Evolutionary conservation across 2,888 invertebrate genomes (phyloP).

Genomic region (Linnaemya tessellans): DNA sequence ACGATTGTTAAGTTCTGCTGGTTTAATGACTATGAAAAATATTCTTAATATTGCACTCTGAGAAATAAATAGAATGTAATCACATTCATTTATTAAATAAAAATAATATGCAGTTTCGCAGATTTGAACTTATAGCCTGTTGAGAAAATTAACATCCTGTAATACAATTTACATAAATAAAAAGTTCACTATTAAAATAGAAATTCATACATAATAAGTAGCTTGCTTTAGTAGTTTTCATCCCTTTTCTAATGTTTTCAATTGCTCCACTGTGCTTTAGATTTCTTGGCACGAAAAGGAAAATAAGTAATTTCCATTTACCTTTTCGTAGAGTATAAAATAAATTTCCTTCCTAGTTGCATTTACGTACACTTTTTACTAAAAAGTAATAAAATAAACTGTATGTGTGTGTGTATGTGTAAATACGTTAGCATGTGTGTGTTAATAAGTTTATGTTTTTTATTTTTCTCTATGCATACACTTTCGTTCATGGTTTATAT

Average conservation of each 20-base stretch:
- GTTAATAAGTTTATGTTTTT: slow-evolving; percentile 65
- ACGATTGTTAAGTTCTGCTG: too few relatives aligned
- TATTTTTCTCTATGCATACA: slow-evolving; percentile 23
- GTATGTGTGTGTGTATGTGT: not conserved
- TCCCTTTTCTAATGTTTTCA: not conserved
- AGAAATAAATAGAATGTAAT: too few relatives aligned
- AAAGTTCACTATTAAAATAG: too few relatives aligned
- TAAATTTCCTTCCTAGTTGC: slow-evolving; percentile 65
- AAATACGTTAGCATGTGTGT: not conserved
- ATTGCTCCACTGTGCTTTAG: slow-evolving; percentile 24
- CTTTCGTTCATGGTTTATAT: slow-evolving; percentile 37
- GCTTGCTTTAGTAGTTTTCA: not conserved
- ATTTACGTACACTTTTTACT: slow-evolving; percentile 54
- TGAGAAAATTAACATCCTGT: too few relatives aligned
- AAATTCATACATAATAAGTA: too few relatives aligned
- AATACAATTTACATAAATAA: too few relatives aligned
- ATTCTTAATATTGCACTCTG: too few relatives aligned
- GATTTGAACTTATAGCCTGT: too few relatives aligned
- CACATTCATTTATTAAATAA: too few relatives aligned
- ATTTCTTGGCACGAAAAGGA: not conserved
- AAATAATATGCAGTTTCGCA: too few relatives aligned
- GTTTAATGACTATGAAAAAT: too few relatives aligned
- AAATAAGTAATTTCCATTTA: slow-evolving; percentile 44
- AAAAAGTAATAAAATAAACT: not conserved
- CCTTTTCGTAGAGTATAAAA: slow-evolving; percentile 51